Evolutionary conservation across 2,888 invertebrate species (phyloP).

Genomic region (Mantis religiosa): DNA sequence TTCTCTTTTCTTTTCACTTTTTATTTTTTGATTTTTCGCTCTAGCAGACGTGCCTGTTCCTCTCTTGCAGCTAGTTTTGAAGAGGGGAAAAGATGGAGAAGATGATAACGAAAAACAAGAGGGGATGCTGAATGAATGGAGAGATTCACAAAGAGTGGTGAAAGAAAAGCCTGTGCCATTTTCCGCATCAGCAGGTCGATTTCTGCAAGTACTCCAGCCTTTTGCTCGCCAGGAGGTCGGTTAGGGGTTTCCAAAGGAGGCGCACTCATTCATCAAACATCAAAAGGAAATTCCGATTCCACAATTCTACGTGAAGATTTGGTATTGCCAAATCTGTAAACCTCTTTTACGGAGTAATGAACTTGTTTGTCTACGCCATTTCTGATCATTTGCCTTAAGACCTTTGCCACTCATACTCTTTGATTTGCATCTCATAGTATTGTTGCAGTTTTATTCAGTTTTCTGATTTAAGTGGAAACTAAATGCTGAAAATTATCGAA

Average conservation of each 20-base stretch:
- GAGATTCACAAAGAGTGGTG: neutral
- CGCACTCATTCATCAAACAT: too few relatives aligned
- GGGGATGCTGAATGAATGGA: neutral
- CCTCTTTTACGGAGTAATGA: too few relatives aligned
- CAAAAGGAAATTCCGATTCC: too few relatives aligned
- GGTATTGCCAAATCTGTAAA: too few relatives aligned
- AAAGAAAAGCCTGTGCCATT: conserved; percentile 8
- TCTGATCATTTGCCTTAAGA: too few relatives aligned
- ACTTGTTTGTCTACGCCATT: too few relatives aligned
- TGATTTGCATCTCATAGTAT: too few relatives aligned
- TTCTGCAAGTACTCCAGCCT: neutral
- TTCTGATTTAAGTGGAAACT: too few relatives aligned
- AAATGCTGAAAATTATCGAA: too few relatives aligned
- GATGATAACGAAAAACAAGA: neutral
- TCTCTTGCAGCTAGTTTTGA: neutral
- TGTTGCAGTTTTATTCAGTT: too few relatives aligned
- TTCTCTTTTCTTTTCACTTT: neutral
- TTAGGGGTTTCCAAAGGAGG: neutral
- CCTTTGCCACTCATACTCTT: too few relatives aligned
- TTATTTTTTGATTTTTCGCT: neutral
- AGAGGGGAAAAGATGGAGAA: neutral
- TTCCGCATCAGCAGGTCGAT: conserved; percentile 17
- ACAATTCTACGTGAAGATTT: too few relatives aligned
- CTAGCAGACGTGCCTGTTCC: neutral
- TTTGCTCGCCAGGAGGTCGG: neutral